Evolutionary conservation across 1,140 invertebrate genomes (phyloP), one percentile per base, ranked within the genome.

Genomic region (Holotrichia oblita): DNA sequence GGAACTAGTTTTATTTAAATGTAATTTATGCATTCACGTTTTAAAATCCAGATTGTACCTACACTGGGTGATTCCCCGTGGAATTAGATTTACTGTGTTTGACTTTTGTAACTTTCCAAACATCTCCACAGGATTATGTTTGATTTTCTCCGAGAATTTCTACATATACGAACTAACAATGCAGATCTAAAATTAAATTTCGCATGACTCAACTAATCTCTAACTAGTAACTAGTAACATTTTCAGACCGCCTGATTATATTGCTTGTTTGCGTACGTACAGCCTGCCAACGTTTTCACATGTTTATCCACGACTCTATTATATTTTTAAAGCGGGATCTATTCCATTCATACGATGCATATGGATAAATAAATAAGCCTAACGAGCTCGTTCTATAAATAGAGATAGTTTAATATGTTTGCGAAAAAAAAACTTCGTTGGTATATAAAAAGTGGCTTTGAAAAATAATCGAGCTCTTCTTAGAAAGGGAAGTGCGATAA

Each of bases 351-450:
- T 55, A 6, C 14, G 17, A 55, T 55, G 48, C 48, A n/a, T 55
- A 55, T 55, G 48, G 48, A 55, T n/a, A 55, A 55, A 17, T 55
- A 55, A 55, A 55, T 55, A 55, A 55, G 17, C 17, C 17, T 55
- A 55, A 55, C 17, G 48, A 55, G 48, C n/a, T 55, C 12, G 17
- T 55, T 55, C 27, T 34, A 34, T 34, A 34, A 34, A 34, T 34
- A 34, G 27, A 34, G 27, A 34, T 34, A 34, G 27, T 34, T 34
- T 34, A 34, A 34, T 34, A 4, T 34, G 27, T 34, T 34, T 34
- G 27, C 27, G 27, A 34, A 34, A 34, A 34, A n/a, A 34, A 34
- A 34, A 34, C 27, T 34, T 34, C 27, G 27, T 4, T 34, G 27
- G 27, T 34, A 34, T 34, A 34, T 34, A 34, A 34, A 34, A 34